A percentile compares a stretch with the other conserved stretches of the same genome.
Conservation (phyloP, 2,113 vertebrate genomes). For the Sula dactylatra region DNA sequence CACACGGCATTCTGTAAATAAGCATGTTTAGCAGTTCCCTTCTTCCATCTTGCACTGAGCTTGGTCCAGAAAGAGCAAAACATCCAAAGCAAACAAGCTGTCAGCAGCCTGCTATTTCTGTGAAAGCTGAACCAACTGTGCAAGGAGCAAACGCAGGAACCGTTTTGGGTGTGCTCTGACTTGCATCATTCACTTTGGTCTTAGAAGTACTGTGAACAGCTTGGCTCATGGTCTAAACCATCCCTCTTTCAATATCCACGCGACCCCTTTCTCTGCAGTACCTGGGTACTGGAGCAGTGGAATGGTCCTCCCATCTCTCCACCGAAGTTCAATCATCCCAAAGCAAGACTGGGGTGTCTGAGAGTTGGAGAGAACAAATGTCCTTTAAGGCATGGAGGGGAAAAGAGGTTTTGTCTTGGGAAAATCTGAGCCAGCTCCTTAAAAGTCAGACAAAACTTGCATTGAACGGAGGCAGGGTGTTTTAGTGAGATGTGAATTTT, state of each 20-base stretch:
- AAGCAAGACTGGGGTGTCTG: fast-evolving
- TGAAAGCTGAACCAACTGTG: background rate
- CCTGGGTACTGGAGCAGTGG: fast-evolving
- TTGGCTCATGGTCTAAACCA: background rate
- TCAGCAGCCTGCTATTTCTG: background rate
- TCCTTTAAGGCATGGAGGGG: background rate
- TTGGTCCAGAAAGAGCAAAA: background rate
- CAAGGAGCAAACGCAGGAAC: background rate
- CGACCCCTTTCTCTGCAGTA: fast-evolving
- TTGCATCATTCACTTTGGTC: fast-evolving
- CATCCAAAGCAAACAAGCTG: background rate
- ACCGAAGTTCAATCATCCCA: fast-evolving
- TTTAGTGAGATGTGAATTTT: background rate
- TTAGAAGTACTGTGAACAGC: background rate
- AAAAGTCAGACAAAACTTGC: background rate
- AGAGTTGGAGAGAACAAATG: background rate
- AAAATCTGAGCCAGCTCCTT: background rate
- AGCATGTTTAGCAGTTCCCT: background rate
- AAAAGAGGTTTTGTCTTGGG: background rate
- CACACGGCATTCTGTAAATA: fast-evolving
- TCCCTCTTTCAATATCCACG: fast-evolving
- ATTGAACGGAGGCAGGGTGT: background rate
- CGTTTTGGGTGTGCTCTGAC: background rate
- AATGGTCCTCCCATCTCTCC: background rate
- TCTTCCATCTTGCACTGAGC: background rate